phyloP scores from a whole-genome alignment of 2,888 invertebrate species.

The Amphipyra berbera region DNA sequence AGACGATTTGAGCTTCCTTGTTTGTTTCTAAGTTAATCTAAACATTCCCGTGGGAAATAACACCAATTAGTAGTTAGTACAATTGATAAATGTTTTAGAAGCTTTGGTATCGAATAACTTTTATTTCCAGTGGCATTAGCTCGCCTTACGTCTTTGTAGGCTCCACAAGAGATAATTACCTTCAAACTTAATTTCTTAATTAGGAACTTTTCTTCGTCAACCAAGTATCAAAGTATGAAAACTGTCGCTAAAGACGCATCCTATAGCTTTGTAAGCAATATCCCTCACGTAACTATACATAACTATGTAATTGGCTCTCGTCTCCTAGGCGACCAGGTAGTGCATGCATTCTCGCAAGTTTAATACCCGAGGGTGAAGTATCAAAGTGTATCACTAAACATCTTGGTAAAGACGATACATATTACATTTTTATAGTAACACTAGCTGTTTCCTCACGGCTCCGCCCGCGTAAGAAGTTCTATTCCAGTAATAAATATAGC shows the following conservation, averaged over 20 bases:
- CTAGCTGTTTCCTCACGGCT: too few relatives aligned
- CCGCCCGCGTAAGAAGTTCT: too few relatives aligned
- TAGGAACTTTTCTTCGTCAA: conserved; percentile 1
- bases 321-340: conserved; percentile 9
- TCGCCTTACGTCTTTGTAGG: conserved; percentile 8
- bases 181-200: conserved; percentile 6
- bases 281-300: neutral
- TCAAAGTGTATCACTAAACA: conserved; percentile 5
- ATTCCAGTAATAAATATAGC: too few relatives aligned
- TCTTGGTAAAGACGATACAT: neutral
- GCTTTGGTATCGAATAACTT: neutral
- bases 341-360: conserved; percentile 24
- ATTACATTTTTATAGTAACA: neutral
- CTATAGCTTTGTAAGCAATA: conserved; percentile 14
- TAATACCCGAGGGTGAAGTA: conserved; percentile 20
- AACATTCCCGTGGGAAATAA: too few relatives aligned
- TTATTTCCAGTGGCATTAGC: neutral
- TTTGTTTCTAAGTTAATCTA: conserved; percentile 22
- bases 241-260: conserved; percentile 16
- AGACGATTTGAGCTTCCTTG: conserved; percentile 23
- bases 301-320: conserved; percentile 18
- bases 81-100: conserved; percentile 1
- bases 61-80: neutral
- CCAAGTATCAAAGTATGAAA: neutral
- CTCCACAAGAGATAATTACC: neutral